Evolutionary conservation across 2,113 vertebrate genomes (phyloP), one percentile per base, ranked within the genome.

Genomic region (Tragelaphus scriptus): DNA sequence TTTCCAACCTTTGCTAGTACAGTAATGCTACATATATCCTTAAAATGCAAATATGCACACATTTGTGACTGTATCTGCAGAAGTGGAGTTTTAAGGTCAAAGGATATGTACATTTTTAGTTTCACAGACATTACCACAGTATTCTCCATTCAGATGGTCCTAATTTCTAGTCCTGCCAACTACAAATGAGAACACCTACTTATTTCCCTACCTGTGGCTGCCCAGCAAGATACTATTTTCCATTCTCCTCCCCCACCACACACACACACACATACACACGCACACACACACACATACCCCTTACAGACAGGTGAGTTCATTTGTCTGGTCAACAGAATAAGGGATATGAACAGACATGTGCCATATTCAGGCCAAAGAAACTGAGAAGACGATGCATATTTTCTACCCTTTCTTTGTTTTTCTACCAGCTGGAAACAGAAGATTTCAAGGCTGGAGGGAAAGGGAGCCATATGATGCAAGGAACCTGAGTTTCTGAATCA

Each of bases 271-370:
- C 17, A 21, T 23, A 85, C 11, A 55, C 6, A 53, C 32, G 44
- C 58, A 17, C 14, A n/a, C 16, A 15, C n/a, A 77, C 11, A 55
- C 10, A 53, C 44, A 65, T 53, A 17, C 3, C 17, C 68, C 36
- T 85, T 82, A 30, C 9, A 92, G 87, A 80, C 17, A 96, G 25
- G 15, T 59, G 49, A 97, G 53, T 21, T 88, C 89, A 81, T 21
- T 5, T 81, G 56, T 61, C 75, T 56, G 49, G 91, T 59, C 82
- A 71, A 55, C 49, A 47, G 90, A 89, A 79, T 32, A 7, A 93
- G 51, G n/a, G 93, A 96, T 86, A 23, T 81, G 47, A 94, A 96
- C 25, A 75, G 40, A 94, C 92, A 91, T 55, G 32, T 80, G 81
- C 61, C 63, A 49, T 23, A 17, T 88, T 47, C 86, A 96, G 25